These are phyloP conservation scores for Abrostola triplasia DNA, from an alignment of 2,888 invertebrate species.

Conservation along the genomic window DNA sequence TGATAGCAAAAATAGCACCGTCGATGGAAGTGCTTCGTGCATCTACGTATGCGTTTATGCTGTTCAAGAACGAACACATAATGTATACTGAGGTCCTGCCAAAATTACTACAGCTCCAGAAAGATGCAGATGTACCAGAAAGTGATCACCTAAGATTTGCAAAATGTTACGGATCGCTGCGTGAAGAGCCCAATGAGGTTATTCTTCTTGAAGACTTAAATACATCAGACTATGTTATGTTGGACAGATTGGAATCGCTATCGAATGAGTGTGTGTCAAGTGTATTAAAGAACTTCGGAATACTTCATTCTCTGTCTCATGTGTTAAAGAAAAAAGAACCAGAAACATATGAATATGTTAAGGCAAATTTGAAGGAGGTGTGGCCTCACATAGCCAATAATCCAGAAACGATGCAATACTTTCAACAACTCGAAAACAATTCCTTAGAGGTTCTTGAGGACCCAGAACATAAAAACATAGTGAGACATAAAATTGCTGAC, in stretches of 20 bases:
- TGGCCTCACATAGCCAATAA: slow-evolving; percentile 14
- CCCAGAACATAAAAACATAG: slow-evolving; percentile 50
- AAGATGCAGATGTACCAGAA: slow-evolving; percentile 57
- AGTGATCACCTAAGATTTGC: slow-evolving; percentile 61
- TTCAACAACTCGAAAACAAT: slow-evolving; percentile 46
- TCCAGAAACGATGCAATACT: slow-evolving; percentile 17
- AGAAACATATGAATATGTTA: slow-evolving; percentile 51
- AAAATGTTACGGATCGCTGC: slow-evolving; percentile 62
- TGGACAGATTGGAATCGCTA: slow-evolving; percentile 63
- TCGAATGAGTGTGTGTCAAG: slow-evolving; percentile 59
- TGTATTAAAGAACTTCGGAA: slow-evolving; percentile 66
- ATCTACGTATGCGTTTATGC: slow-evolving; percentile 34
- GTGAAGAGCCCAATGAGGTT: slow-evolving; percentile 62
- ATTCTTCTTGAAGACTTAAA: slow-evolving; percentile 70
- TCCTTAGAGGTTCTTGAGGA: slow-evolving; percentile 49
- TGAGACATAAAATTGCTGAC: slow-evolving; percentile 47
- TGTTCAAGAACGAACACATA: slow-evolving; percentile 64
- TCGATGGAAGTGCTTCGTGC: slow-evolving; percentile 46
- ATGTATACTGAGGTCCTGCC: slow-evolving; percentile 67
- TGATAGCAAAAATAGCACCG: slow-evolving; percentile 70
- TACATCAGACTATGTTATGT: slow-evolving; percentile 57
- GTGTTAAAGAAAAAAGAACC: slow-evolving; percentile 66
- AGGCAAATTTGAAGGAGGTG: slow-evolving; percentile 47
- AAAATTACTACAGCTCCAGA: slow-evolving; percentile 62
- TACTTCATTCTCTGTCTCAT: slow-evolving; percentile 68